These are phyloP conservation scores for Drosophila acutilabella DNA, from an alignment of 2,888 invertebrate species.

Conservation along the genomic window DNA sequence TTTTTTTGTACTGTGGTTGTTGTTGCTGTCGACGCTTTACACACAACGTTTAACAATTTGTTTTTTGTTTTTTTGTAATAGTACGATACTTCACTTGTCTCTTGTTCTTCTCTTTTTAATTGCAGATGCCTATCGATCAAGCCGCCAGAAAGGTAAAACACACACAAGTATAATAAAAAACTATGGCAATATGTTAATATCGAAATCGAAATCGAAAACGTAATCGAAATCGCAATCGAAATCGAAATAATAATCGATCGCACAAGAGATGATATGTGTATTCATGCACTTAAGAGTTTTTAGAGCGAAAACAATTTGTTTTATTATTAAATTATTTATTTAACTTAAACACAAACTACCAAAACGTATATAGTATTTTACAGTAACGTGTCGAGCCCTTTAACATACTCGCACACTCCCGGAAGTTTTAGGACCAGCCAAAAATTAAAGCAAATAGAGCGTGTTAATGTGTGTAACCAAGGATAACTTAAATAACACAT, in stretches of 20 bases:
- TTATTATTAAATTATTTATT: slow-evolving; percentile 65
- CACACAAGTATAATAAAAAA: slow-evolving; percentile 78
- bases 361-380: not conserved
- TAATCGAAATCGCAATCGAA: not conserved
- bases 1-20: too few relatives aligned
- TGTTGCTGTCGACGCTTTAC: slow-evolving; percentile 34
- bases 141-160: slow-evolving; percentile 89
- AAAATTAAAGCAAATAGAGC: slow-evolving; percentile 45
- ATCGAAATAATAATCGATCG: slow-evolving; percentile 26
- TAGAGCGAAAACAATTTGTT: slow-evolving; percentile 79
- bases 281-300: slow-evolving; percentile 83
- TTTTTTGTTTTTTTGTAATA: slow-evolving; percentile 39
- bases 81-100: slow-evolving; percentile 85
- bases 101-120: slow-evolving; percentile 88
- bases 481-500: slow-evolving; percentile 13
- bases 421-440: slow-evolving; percentile 53
- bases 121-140: slow-evolving; percentile 91
- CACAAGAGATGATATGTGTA: slow-evolving; percentile 20
- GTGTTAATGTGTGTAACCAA: slow-evolving; percentile 31
- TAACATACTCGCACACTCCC: not conserved
- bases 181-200: slow-evolving; percentile 66
- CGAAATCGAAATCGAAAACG: slow-evolving; percentile 49
- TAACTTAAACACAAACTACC: slow-evolving; percentile 49
- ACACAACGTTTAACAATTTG: slow-evolving; percentile 62
- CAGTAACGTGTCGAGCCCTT: slow-evolving; percentile 37